Evolutionary conservation across 2,113 vertebrate species (phyloP), one percentile per base, ranked within the genome.

Genomic region (Gambusia holbrooki): DNA sequence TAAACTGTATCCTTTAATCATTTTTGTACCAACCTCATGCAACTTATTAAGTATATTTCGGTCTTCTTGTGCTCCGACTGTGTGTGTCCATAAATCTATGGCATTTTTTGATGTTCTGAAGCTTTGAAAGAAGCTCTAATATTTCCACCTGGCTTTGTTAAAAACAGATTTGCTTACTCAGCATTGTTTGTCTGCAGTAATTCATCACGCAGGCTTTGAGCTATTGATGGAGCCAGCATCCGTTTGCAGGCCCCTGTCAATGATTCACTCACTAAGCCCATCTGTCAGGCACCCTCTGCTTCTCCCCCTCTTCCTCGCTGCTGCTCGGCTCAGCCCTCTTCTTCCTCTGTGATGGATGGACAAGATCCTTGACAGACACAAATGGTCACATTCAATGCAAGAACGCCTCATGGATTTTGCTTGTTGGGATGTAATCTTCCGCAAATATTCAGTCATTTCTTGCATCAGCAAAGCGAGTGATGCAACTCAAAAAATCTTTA

Each of bases 161-260:
- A 91, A 93, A 94, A 90, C 91, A 90, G 88, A 92, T 94, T 92
- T 94, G 94, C 93, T 88, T 90, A 87, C 90, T 94, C 93, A 94
- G 94, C 94, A 90, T 93, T 93, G 93, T 94, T 92, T 93, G 92
- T 93, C 94, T 93, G 92, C 93, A 93, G 94, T 93, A 93, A 95
- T 95, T 95, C 92, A 95, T 95, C 93, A 95, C 84, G 4, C 77
- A 25, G 89, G 89, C 93, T 94, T 94, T 92, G 91, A 94, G 93
- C 87, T 94, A 95, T 95, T 93, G 94, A 94, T 93, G 93, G 92
- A 87, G 87, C 84, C 92, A 83, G 92, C 92, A 94, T 93, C 91
- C 86, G 92, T 93, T 93, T 92, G 90, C 91, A 89, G 90, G 89
- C 88, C 89, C 89, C 91, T 95, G 94, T 93, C 94, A 95, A 94